A percentile compares a stretch with the other conserved stretches of the same genome.
phyloP scores from a whole-genome alignment of 2,797 vertebrate species.

The Enteromius trimaculatus region DNA sequence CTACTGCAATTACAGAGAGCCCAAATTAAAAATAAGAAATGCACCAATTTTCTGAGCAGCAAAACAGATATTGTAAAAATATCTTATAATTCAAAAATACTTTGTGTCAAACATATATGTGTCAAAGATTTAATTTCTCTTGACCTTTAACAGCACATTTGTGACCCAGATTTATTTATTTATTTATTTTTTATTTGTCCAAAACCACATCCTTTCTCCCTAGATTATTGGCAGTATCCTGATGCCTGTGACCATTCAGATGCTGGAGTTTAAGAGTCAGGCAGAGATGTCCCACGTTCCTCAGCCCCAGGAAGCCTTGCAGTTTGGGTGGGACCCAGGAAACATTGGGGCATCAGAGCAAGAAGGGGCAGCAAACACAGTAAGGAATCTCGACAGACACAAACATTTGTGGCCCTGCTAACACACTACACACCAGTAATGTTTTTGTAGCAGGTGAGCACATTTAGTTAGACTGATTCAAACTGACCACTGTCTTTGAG shows the following conservation, averaged over 20 bases:
- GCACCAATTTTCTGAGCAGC: too few species aligned
- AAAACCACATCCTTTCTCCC: slow-evolving; percentile 10
- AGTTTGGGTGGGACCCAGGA: slow-evolving; percentile 79
- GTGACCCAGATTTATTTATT: slow-evolving; percentile 18
- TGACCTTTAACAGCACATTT: neutral
- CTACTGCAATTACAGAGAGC: neutral
- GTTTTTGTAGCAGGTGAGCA: neutral
- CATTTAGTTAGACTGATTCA: neutral
- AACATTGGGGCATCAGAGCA: slow-evolving; percentile 34
- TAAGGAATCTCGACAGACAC: slow-evolving; percentile 41
- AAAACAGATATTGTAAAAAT: neutral
- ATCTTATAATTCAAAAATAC: neutral
- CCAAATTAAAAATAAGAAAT: neutral
- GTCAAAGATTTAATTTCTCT: neutral
- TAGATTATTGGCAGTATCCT: slow-evolving; percentile 94
- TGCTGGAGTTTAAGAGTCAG: slow-evolving; percentile 96
- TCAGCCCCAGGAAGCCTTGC: slow-evolving; percentile 86
- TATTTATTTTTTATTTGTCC: neutral
- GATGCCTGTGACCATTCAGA: slow-evolving; percentile 88
- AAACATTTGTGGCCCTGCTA: neutral
- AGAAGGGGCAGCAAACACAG: slow-evolving; percentile 36
- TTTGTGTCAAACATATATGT: neutral
- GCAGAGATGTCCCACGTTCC: slow-evolving; percentile 98
- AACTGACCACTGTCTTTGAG: neutral
- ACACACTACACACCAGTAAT: neutral